phyloP scores from a whole-genome alignment of 1,140 invertebrate species.

The Drosophila ficusphila region DNA sequence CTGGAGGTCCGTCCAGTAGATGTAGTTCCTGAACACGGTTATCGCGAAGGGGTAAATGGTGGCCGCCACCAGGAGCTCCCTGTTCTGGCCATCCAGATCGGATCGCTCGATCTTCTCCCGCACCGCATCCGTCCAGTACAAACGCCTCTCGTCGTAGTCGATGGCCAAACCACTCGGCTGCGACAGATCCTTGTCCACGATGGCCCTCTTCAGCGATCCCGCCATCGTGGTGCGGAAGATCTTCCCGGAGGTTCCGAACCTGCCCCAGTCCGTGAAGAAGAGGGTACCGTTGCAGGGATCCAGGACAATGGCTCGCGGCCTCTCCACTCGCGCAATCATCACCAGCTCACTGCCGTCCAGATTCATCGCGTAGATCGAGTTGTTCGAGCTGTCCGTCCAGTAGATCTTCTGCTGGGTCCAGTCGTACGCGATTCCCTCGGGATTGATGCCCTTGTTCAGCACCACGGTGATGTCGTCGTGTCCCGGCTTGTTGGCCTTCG shows the following conservation, averaged over 20 bases:
- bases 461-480: constrained; percentile 88
- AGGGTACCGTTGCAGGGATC: constrained; percentile 98
- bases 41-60: constrained; percentile 99
- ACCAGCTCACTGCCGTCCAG: constrained; percentile 94
- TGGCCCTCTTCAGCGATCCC: constrained; percentile 94
- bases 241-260: constrained; percentile 95
- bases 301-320: constrained; percentile 97
- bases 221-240: constrained; percentile 99
- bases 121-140: constrained; percentile 99
- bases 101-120: constrained; percentile 98
- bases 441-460: constrained; percentile 93
- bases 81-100: constrained; percentile 92
- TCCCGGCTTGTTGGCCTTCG: constrained; percentile 89
- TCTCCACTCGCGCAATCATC: constrained; percentile 96
- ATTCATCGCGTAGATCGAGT: constrained; percentile 98
- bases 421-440: constrained; percentile 98
- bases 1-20: constrained; percentile 99
- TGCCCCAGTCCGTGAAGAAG: constrained; percentile 97
- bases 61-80: constrained; percentile 92
- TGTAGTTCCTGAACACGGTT: constrained; percentile 95
- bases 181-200: constrained; percentile 95
- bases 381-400: constrained; percentile 98
- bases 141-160: constrained; percentile 96
- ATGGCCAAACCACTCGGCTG: constrained; percentile 98
- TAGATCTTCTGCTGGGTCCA: constrained; percentile 99